A percentile compares a stretch with the other conserved stretches of the same genome.
Conservation (phyloP, 1,140 invertebrate genomes). For the Oppia nitens region DNA sequence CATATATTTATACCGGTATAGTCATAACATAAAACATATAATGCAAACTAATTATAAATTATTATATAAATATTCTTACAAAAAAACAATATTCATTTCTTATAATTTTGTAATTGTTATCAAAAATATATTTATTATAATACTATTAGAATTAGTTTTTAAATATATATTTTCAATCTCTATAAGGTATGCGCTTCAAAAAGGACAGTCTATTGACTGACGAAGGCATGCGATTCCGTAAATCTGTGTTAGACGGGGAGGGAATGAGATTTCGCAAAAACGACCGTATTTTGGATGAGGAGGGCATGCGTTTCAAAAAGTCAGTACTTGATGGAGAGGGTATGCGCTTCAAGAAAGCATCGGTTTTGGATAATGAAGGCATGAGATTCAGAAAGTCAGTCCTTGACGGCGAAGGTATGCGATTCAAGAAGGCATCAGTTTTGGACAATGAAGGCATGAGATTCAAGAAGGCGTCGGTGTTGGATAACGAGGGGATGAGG, state of each 20-base stretch:
- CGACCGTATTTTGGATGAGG: not conserved
- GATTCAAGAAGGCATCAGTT: not conserved
- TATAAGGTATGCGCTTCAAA: not conserved
- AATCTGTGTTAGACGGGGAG: not conserved
- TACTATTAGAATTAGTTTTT: too few relatives aligned
- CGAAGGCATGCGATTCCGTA: slow-evolving; percentile 6
- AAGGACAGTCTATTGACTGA: not conserved
- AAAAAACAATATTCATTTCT: too few relatives aligned
- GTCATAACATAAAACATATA: too few relatives aligned
- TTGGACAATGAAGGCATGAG: not conserved
- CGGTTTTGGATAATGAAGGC: slow-evolving; percentile 9
- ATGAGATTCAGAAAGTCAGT: slow-evolving; percentile 9
- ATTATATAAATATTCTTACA: too few relatives aligned
- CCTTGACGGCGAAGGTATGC: slow-evolving; percentile 9
- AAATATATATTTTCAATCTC: too few relatives aligned
- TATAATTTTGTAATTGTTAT: too few relatives aligned
- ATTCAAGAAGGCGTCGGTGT: slow-evolving; percentile 6
- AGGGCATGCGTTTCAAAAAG: slow-evolving; percentile 2
- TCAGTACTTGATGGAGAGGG: slow-evolving; percentile 5
- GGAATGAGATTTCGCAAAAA: slow-evolving; percentile 1
- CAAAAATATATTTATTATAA: too few relatives aligned
- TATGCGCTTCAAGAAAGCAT: not conserved
- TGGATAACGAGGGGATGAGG: not conserved
- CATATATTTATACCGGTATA: too few relatives aligned
- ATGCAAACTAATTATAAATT: too few relatives aligned